Conservation (phyloP, 2,888 invertebrate genomes). For the Cynaeus angustus region DNA sequence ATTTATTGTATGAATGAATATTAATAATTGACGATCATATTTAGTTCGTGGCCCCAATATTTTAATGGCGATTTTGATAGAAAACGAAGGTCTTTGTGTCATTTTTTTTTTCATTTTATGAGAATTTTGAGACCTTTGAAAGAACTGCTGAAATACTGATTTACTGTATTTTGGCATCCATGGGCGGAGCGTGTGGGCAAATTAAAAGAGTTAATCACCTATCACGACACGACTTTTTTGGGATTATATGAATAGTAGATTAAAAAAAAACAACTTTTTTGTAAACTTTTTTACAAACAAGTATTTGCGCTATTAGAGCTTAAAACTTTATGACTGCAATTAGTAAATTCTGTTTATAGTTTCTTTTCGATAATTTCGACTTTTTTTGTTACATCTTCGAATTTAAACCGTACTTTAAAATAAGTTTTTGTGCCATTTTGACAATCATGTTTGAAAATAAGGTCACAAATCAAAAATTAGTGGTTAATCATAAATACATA, state of each 20-base stretch:
- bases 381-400: too few species aligned
- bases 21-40: slow-evolving; percentile 28
- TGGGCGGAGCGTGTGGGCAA: slow-evolving; percentile 15
- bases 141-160: slow-evolving; percentile 14
- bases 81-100: not conserved
- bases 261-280: not conserved
- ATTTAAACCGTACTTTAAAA: too few species aligned
- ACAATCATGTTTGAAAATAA: too few species aligned
- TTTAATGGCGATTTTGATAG: not conserved
- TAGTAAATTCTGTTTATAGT: too few species aligned
- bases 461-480: too few species aligned
- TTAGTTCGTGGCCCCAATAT: not conserved
- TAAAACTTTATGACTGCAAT: too few species aligned
- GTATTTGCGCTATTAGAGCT: too few species aligned
- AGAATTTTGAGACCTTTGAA: not conserved
- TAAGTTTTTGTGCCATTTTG: too few species aligned
- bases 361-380: too few species aligned
- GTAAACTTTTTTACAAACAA: not conserved
- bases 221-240: not conserved
- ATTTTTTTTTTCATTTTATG: not conserved
- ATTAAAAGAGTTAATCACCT: not conserved
- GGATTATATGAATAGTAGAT: not conserved
- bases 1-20: slow-evolving; percentile 36
- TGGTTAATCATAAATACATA: too few species aligned
- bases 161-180: slow-evolving; percentile 7